Evolutionary conservation across 2,888 invertebrate genomes (phyloP).

Genomic region (Cheilosia impressa): DNA sequence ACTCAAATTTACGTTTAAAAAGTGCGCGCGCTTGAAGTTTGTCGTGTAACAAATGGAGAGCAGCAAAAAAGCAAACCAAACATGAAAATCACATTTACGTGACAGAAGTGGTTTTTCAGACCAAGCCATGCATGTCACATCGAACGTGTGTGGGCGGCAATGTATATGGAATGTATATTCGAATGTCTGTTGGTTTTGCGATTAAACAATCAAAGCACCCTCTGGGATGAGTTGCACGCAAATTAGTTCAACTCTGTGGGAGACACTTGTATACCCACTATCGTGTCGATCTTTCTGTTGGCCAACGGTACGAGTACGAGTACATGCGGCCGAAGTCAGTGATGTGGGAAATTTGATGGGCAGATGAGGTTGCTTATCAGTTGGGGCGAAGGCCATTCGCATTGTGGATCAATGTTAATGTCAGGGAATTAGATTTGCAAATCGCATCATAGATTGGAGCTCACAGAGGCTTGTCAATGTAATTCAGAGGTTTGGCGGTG

Average conservation of each 20-base stretch:
- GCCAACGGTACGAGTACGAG: conserved; percentile 6
- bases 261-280: not conserved
- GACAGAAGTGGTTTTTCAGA: conserved; percentile 36
- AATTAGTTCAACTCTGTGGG: conserved; percentile 45
- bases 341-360: conserved; percentile 43
- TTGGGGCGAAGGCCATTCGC: conserved; percentile 53
- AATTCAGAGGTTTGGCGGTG: too few relatives aligned
- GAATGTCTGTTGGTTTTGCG: conserved; percentile 43
- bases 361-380: conserved; percentile 37
- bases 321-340: conserved; percentile 4
- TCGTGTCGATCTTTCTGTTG: conserved; percentile 26
- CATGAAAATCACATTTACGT: conserved; percentile 67
- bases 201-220: conserved; percentile 70
- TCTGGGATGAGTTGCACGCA: conserved; percentile 31
- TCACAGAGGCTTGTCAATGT: not conserved
- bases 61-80: conserved; percentile 43
- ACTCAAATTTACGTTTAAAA: conserved; percentile 55
- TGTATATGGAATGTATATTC: not conserved
- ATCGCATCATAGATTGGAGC: conserved; percentile 10
- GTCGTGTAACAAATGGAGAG: conserved; percentile 28
- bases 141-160: conserved; percentile 38
- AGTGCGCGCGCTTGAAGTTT: conserved; percentile 43
- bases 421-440: conserved; percentile 48
- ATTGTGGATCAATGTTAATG: conserved; percentile 57
- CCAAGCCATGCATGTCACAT: conserved; percentile 59